Percentiles rank a stretch among this genome's conserved stretches.
Conservation (phyloP, 2,113 vertebrate species). For the Rhea americana region DNA sequence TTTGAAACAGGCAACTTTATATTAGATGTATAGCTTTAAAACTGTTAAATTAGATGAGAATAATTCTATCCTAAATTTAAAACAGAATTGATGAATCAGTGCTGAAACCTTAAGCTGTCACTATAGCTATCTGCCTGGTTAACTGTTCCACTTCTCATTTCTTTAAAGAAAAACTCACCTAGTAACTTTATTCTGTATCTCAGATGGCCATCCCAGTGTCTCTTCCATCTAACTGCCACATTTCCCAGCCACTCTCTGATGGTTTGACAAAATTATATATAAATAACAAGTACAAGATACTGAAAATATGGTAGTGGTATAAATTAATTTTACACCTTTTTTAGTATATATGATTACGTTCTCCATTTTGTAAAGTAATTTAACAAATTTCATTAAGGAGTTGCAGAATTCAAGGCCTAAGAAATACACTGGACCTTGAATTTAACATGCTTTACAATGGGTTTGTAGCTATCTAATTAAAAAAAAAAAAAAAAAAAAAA, state of each 20-base stretch:
- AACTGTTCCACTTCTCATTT: neutral
- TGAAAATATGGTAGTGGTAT: neutral
- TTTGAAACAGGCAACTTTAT: neutral
- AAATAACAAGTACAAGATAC: neutral
- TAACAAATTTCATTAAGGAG: neutral
- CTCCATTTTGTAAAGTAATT: neutral
- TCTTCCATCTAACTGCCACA: neutral
- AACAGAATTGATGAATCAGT: neutral
- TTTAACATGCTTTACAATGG: constrained; percentile 15
- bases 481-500: constrained; percentile 10
- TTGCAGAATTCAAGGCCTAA: neutral
- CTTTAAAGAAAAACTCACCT: neutral
- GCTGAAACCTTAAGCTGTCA: neutral
- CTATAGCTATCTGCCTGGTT: neutral
- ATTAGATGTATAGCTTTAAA: neutral
- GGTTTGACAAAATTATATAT: neutral
- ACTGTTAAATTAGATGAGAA: neutral
- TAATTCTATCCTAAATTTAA: neutral
- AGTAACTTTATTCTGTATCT: neutral
- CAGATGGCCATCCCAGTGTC: neutral
- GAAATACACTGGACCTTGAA: neutral
- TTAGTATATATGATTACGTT: neutral
- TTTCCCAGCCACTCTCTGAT: neutral
- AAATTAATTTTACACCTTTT: neutral
- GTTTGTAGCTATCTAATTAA: constrained; percentile 58